phyloP scores from a whole-genome alignment of 1,140 invertebrate genomes.

The Lerema accius region DNA sequence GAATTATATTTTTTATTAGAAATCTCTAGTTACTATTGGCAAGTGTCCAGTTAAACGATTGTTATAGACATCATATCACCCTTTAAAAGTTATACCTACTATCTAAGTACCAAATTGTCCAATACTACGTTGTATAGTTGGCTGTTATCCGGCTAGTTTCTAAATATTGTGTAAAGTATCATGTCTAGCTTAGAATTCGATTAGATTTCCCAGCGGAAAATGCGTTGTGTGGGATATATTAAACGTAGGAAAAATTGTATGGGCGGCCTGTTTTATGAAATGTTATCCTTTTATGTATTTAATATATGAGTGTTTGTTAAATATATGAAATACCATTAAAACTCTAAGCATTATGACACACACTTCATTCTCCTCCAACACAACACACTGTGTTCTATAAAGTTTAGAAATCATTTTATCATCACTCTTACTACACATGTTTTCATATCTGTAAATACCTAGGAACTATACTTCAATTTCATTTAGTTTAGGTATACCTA shows the following conservation, averaged over 20 bases:
- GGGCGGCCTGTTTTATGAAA: constrained; percentile 22
- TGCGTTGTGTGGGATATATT: constrained; percentile 17
- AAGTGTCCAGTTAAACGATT: constrained; percentile 25
- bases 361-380: constrained; percentile 23
- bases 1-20: constrained; percentile 41
- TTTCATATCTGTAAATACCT: constrained; percentile 44
- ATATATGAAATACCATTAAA: constrained; percentile 9
- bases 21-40: constrained; percentile 22
- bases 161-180: constrained; percentile 20
- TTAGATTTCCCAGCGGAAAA: constrained; percentile 23
- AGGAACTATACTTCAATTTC: constrained; percentile 51
- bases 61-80: constrained; percentile 27
- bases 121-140: constrained; percentile 24
- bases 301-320: background rate
- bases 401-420: constrained; percentile 24
- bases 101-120: constrained; percentile 20
- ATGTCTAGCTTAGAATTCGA: constrained; percentile 22
- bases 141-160: constrained; percentile 26
- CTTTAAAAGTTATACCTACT: constrained; percentile 22
- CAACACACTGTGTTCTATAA: constrained; percentile 21
- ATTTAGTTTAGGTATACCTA: constrained; percentile 58
- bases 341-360: constrained; percentile 10
- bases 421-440: constrained; percentile 16
- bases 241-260: constrained; percentile 2
- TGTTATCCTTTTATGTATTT: constrained; percentile 6